Evolutionary conservation across 2,797 vertebrate species (phyloP), one percentile per base, ranked within the genome.

Genomic region (Emys orbicularis): DNA sequence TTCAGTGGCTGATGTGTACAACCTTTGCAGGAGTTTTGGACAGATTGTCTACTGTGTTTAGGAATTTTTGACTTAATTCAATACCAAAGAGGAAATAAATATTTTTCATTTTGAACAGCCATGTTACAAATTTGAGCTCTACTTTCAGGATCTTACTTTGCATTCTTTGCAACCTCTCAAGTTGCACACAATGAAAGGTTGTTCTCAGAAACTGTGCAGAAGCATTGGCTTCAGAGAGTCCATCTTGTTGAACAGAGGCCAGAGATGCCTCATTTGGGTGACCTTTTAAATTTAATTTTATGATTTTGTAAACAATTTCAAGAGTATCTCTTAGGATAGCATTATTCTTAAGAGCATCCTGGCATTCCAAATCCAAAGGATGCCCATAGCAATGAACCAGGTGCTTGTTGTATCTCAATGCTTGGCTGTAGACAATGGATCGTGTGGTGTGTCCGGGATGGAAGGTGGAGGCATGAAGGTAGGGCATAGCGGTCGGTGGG

Each of bases 51-150:
- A 84, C 54, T 88, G 74, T 92, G 96, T 89, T 90, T 0, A 76
- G 83, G 50, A 94, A 47, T 31, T 91, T 87, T 56, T 90, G 87
- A 93, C 81, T 52, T 68, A 59, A 41, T 72, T 72, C 19, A 72
- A 12, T 86, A 95, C 90, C 68, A 90, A 92, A 90, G 82, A 81
- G 91, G 81, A 72, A 72, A 11, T 3, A 53, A 91, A 74, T 68
- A 50, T 81, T 90, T 95, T 82, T 89, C 93, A 84, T 86, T 91
- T 84, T 53, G 83, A 95, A 92, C 72, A 83, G 87, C 79, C 86
- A 25, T 5, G 68, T 79, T 72, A 91, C 29, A 54, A 84, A 82
- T 68, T 93, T 47, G 61, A 76, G 57, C 91, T 72, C 37, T 87
- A 81, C 87, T 86, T 91, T 90, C 83, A 79, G 77, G 81, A 87